Evolutionary conservation across 2,888 invertebrate species (phyloP), one percentile per base, ranked within the genome.

Genomic region (Imbricaverruca yamaguchii): DNA sequence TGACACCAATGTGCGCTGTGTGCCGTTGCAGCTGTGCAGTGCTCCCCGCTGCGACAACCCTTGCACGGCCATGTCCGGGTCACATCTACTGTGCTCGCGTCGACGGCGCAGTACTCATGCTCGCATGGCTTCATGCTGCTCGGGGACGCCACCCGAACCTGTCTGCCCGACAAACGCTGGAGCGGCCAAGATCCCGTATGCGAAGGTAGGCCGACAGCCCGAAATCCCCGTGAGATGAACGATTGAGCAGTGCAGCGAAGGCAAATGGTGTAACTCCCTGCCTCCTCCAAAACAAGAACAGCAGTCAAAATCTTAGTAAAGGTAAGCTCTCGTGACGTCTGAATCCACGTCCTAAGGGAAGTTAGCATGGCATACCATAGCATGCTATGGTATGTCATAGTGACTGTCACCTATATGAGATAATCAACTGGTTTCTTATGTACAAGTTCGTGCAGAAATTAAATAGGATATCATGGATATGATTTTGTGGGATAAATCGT

Each of bases 111-210:
- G 80, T 98, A 98, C 88, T 95, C 96, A 86, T 99, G 99, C 90
- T 93, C 94, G 86, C 94, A 96, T 86, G 97, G 97, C 15, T 98
- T 93, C 89, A 93, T 94, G 83, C 90, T 98, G 83, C 91, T 95
- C 13, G 98, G 98, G 0, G 94, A 95, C 84, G 91, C 93, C 21
- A 96, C 96, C 4, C 90, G 98, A 84, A 90, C 94, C 78, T 99
- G 99, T 87, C 94, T 96, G 1, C 94, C 97, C 3, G 96, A 98
- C 88, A 93, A 94, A 87, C 93, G 93, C 86, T 99, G 98, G 98
- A 93, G 95, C 53, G 98, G 97, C 65, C 90, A 91, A n/a, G 92
- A 94, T 85, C 97, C 98, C 1, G 89, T 90, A 84, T 98, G 98
- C 87, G 95, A 96, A 92, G 95, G 96, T 95, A 87, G 86, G 85